Evolutionary conservation across 2,797 vertebrate species (phyloP).

Genomic region (Orientallactaga sibirica): DNA sequence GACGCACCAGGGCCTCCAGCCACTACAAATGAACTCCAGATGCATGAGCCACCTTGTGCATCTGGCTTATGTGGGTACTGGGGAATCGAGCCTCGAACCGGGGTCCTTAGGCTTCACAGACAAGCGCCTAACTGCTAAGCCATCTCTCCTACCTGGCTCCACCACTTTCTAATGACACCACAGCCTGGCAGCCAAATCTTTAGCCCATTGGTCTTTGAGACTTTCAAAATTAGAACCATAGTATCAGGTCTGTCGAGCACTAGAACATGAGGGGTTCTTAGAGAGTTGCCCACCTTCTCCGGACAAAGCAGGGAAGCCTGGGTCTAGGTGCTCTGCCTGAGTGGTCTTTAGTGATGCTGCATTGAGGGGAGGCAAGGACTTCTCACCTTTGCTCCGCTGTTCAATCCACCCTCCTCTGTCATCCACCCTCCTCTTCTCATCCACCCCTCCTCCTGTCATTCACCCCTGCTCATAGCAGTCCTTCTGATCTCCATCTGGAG

Average conservation of each 20-base stretch:
- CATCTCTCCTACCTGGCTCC: not conserved
- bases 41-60: too few species aligned
- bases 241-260: not conserved
- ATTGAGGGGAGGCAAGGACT: rapidly evolving
- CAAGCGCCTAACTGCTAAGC: too few species aligned
- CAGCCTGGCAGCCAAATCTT: not conserved
- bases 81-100: too few species aligned
- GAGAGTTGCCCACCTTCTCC: not conserved
- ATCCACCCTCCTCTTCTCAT: not conserved
- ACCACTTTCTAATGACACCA: not conserved
- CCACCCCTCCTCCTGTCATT: not conserved
- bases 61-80: too few species aligned
- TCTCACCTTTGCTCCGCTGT: not conserved
- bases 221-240: not conserved
- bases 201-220: not conserved
- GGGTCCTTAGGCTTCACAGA: too few species aligned
- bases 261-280: not conserved
- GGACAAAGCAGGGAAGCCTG: not conserved
- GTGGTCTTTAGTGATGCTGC: not conserved
- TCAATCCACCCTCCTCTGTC: not conserved
- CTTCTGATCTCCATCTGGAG: not conserved
- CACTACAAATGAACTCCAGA: too few species aligned
- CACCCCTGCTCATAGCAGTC: not conserved
- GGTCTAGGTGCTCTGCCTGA: not conserved
- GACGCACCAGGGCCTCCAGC: too few species aligned